These are phyloP conservation scores for Bedellia somnulentella DNA, from an alignment of 2,888 invertebrate species.

Conservation along the genomic window DNA sequence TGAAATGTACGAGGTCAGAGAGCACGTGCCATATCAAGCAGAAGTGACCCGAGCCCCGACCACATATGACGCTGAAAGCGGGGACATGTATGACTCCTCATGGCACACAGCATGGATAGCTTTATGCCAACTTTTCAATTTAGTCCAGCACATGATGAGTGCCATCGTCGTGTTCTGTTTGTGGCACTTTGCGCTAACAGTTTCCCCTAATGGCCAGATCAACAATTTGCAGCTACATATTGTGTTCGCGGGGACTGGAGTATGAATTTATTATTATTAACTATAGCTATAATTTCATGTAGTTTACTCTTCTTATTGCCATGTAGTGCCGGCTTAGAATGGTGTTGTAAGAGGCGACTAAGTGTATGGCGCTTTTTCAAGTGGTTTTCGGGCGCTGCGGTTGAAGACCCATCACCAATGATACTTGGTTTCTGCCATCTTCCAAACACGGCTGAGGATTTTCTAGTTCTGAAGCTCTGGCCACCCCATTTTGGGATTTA, in stretches of 20 bases:
- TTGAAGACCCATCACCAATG: too few species aligned
- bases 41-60: slow-evolving; percentile 40
- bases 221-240: slow-evolving; percentile 48
- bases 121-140: slow-evolving; percentile 42
- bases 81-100: slow-evolving; percentile 20
- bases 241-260: slow-evolving; percentile 50
- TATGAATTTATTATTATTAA: slow-evolving; percentile 17
- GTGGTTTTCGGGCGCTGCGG: too few species aligned
- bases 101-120: slow-evolving; percentile 46
- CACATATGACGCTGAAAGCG: slow-evolving; percentile 43
- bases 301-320: neutral
- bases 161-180: slow-evolving; percentile 46
- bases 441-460: too few species aligned
- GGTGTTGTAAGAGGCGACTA: too few species aligned
- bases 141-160: slow-evolving; percentile 46
- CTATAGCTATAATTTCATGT: slow-evolving; percentile 2
- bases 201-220: slow-evolving; percentile 34
- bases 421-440: too few species aligned
- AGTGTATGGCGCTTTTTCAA: too few species aligned
- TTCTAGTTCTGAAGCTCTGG: too few species aligned
- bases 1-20: slow-evolving; percentile 47
- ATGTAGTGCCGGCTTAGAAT: too few species aligned
- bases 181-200: slow-evolving; percentile 44
- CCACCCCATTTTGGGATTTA: too few species aligned
- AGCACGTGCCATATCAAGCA: slow-evolving; percentile 49